A percentile compares a stretch with the other conserved stretches of the same genome.
Evolutionary conservation across 2,888 invertebrate genomes (phyloP).

Genomic region (Aleiodes alternator): DNA sequence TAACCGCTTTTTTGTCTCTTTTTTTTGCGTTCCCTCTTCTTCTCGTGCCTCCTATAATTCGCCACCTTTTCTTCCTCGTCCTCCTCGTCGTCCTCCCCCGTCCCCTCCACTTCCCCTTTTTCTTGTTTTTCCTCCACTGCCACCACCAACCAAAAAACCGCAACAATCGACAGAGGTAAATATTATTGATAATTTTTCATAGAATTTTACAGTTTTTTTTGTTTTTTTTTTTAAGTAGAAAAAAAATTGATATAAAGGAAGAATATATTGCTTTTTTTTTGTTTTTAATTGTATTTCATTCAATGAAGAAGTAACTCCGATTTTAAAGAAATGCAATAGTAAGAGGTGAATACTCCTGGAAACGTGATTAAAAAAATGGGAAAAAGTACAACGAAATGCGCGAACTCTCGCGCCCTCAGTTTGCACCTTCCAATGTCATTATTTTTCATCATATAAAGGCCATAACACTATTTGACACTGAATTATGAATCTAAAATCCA

Average conservation of each 20-base stretch:
- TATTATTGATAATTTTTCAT: constrained; percentile 27
- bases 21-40: constrained; percentile 24
- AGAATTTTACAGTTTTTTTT: neutral
- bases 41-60: constrained; percentile 50
- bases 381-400: too few species aligned
- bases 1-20: constrained; percentile 15
- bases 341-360: too few species aligned
- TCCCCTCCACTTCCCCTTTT: constrained; percentile 49
- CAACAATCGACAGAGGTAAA: constrained; percentile 53
- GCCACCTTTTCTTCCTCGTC: constrained; percentile 47
- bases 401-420: neutral
- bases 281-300: too few species aligned
- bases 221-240: neutral
- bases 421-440: neutral
- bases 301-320: too few species aligned
- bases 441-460: neutral
- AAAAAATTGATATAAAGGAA: neutral
- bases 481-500: neutral
- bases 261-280: neutral
- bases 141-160: constrained; percentile 54
- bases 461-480: constrained; percentile 1
- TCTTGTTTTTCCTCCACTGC: constrained; percentile 54
- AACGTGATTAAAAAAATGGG: too few species aligned
- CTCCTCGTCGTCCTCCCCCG: constrained; percentile 37
- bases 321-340: too few species aligned